Evolutionary conservation across 2,888 invertebrate species (phyloP).

Genomic region (Chloromyia formosa): DNA sequence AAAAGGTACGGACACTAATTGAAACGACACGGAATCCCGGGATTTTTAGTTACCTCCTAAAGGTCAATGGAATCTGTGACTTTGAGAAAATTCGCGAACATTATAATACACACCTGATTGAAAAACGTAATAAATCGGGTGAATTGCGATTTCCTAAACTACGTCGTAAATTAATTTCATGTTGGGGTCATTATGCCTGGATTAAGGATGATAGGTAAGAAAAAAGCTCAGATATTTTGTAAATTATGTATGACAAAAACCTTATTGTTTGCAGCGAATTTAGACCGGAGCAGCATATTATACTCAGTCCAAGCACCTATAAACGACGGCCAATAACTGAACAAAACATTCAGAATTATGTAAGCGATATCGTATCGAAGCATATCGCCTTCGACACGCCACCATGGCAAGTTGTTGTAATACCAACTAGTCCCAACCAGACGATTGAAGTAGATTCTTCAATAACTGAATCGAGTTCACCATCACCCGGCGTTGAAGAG

Average conservation of each 20-base stretch:
- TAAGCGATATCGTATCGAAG: slow-evolving; percentile 80
- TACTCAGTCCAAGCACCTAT: slow-evolving; percentile 71
- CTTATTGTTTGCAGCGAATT: slow-evolving; percentile 56
- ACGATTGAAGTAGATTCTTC: slow-evolving; percentile 18
- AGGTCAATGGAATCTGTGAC: slow-evolving; percentile 70
- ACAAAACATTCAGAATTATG: slow-evolving; percentile 79
- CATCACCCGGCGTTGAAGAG: neutral
- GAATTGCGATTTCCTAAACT: slow-evolving; percentile 73
- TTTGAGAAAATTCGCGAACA: slow-evolving; percentile 67
- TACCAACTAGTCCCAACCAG: slow-evolving; percentile 65
- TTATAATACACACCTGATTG: slow-evolving; percentile 66
- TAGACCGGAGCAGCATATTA: slow-evolving; percentile 74
- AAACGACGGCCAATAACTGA: slow-evolving; percentile 77
- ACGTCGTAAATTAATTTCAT: slow-evolving; percentile 72
- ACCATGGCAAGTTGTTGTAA: slow-evolving; percentile 83
- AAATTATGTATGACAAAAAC: neutral
- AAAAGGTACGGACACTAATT: slow-evolving; percentile 72
- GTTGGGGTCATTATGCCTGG: slow-evolving; percentile 83
- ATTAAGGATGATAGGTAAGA: slow-evolving; percentile 65
- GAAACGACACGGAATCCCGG: slow-evolving; percentile 80
- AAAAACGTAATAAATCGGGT: slow-evolving; percentile 69
- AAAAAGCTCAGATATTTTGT: no score
- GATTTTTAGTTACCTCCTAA: slow-evolving; percentile 74
- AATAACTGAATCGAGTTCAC: neutral
- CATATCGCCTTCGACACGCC: slow-evolving; percentile 76